Percentiles rank a stretch among this genome's conserved stretches.
phyloP scores from a whole-genome alignment of 92 coral and sea anemone species.

The Epizoanthus scotinus region DNA sequence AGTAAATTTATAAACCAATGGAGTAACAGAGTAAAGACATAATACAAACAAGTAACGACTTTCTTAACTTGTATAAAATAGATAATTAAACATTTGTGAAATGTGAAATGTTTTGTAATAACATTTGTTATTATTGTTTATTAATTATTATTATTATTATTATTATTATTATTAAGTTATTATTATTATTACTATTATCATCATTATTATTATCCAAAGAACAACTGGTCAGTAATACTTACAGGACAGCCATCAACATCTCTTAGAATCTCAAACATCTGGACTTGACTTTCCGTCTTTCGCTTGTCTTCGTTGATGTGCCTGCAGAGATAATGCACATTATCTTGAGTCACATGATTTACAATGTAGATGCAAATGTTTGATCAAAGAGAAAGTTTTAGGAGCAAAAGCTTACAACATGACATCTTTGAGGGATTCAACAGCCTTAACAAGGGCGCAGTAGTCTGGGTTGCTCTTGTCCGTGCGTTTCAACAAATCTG shows the following conservation, averaged over 20 bases:
- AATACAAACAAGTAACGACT: no score
- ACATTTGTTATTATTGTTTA: no score
- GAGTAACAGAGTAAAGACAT: no score
- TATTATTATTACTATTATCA: not conserved
- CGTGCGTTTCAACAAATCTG: slow-evolving; percentile 93
- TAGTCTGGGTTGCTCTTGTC: slow-evolving; percentile 90
- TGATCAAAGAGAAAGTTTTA: not conserved
- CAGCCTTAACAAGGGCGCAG: slow-evolving; percentile 81
- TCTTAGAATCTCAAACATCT: slow-evolving; percentile 96
- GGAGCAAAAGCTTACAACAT: slow-evolving; percentile 73
- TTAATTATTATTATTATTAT: not conserved
- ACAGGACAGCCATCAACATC: slow-evolving; percentile 99
- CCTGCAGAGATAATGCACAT: slow-evolving; percentile 41
- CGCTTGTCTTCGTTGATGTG: slow-evolving; percentile 98
- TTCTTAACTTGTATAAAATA: no score
- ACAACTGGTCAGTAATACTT: slow-evolving; percentile 19
- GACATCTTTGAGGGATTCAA: slow-evolving; percentile 88
- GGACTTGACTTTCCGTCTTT: slow-evolving; percentile 97
- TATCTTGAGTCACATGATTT: no score
- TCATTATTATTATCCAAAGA: no score
- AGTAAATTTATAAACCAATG: no score
- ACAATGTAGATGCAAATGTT: not conserved
- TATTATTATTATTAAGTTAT: no score
- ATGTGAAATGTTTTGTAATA: no score
- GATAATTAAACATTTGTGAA: no score